Evolutionary conservation across 1,140 invertebrate genomes (phyloP).

Genomic region (Nilaparvata lugens): DNA sequence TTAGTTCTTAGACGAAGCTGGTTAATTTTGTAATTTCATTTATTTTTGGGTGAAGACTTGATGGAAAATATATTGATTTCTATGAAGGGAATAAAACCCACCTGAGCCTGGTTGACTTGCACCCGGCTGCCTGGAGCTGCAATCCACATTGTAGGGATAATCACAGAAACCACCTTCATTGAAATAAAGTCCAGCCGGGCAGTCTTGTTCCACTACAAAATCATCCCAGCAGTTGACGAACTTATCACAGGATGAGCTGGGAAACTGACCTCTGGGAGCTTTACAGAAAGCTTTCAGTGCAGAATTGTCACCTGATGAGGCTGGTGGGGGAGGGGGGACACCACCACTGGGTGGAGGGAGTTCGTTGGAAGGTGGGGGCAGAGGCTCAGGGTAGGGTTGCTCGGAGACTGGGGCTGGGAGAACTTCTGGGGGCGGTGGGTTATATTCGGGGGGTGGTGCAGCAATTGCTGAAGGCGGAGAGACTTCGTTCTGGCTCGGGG

Average conservation of each 20-base stretch:
- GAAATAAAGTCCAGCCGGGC: conserved; percentile 50
- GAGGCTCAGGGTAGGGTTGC: conserved; percentile 11
- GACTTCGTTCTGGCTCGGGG: background rate
- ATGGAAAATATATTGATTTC: no score
- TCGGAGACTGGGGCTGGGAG: conserved; percentile 30
- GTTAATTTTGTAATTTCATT: no score
- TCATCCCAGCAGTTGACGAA: conserved; percentile 65
- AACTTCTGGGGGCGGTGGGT: conserved; percentile 33
- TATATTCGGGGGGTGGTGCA: conserved; percentile 30
- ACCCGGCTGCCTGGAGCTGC: conserved; percentile 23
- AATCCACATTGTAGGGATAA: conserved; percentile 51
- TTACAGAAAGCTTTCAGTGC: conserved; percentile 20
- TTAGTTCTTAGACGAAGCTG: no score
- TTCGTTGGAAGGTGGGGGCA: background rate
- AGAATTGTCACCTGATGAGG: background rate
- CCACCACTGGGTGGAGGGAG: conserved; percentile 1
- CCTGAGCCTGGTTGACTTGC: background rate
- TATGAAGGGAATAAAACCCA: conserved; percentile 14
- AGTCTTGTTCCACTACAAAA: conserved; percentile 50
- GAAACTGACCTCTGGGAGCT: conserved; percentile 45
- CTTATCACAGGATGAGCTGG: conserved; percentile 47
- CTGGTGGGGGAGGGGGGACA: conserved; percentile 12
- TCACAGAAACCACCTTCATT: conserved; percentile 44
- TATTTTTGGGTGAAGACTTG: no score
- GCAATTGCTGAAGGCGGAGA: conserved; percentile 13